Conservation (phyloP, 2,888 invertebrate species). For the Drosophila borealis region DNA sequence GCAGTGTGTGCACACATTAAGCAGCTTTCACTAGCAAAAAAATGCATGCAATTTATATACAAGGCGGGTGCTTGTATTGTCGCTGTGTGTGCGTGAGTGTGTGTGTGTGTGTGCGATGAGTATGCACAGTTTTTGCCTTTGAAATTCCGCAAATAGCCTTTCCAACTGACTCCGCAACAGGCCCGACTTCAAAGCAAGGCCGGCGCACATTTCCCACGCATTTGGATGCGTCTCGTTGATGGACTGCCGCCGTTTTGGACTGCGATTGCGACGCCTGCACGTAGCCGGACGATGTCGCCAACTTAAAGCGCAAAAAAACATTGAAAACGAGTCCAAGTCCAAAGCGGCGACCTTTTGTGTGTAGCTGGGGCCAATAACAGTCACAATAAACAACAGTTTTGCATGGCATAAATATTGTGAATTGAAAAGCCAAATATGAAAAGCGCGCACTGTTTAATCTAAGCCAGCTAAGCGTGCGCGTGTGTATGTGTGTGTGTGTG, state of each 20-base stretch:
- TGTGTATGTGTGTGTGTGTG: background rate
- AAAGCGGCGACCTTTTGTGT: conserved; percentile 17
- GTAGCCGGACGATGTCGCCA: conserved; percentile 17
- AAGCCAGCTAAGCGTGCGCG: conserved; percentile 2
- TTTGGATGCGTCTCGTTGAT: conserved; percentile 56
- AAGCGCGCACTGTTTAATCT: conserved; percentile 50
- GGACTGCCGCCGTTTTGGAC: conserved; percentile 51
- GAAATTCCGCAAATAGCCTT: conserved; percentile 62
- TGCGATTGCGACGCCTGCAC: conserved; percentile 18
- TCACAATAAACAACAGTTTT: conserved; percentile 46
- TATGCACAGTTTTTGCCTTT: conserved; percentile 43
- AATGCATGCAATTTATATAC: background rate
- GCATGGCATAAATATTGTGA: conserved; percentile 63
- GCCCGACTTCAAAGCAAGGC: conserved; percentile 62
- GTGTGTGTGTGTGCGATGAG: conserved; percentile 15
- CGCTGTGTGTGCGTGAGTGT: background rate
- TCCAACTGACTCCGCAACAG: conserved; percentile 15
- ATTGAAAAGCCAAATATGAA: conserved; percentile 68
- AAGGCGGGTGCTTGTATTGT: background rate
- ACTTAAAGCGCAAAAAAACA: background rate
- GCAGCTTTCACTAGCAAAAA: conserved; percentile 19
- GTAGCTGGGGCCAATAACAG: conserved; percentile 37
- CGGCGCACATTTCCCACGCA: conserved; percentile 61
- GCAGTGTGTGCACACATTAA: conserved; percentile 9
- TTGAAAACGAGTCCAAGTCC: conserved; percentile 37